These are phyloP conservation scores for Glyphotaelius pellucidus DNA, from an alignment of 2,888 invertebrate genomes.

Conservation along the genomic window DNA sequence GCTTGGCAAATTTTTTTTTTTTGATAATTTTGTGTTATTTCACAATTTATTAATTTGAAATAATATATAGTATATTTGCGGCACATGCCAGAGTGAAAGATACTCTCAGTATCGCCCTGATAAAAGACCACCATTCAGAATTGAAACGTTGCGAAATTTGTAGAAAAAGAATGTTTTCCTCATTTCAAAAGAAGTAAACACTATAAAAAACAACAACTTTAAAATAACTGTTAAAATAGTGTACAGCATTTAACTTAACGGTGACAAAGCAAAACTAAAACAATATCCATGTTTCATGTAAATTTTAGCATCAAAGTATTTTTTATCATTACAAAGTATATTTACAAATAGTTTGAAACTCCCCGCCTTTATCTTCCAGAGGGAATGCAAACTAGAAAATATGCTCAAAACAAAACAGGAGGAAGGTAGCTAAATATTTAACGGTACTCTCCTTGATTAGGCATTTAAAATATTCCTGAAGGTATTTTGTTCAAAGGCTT, in stretches of 20 bases:
- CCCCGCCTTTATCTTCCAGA: not conserved
- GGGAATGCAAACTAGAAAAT: slow-evolving; percentile 25
- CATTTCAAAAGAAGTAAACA: not conserved
- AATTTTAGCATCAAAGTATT: too few species aligned
- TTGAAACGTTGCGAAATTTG: too few species aligned
- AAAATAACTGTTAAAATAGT: not conserved
- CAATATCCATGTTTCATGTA: too few species aligned
- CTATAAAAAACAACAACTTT: not conserved
- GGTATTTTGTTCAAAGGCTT: slow-evolving; percentile 57
- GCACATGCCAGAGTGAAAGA: too few species aligned
- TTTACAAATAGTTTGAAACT: not conserved
- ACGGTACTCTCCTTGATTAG: slow-evolving; percentile 21
- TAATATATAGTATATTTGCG: too few species aligned
- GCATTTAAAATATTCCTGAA: slow-evolving; percentile 54
- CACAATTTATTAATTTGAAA: too few species aligned
- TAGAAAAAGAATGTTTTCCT: not conserved
- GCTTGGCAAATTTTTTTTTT: too few species aligned
- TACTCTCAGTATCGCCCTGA: too few species aligned
- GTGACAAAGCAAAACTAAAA: not conserved
- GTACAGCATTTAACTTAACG: not conserved
- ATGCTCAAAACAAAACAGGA: not conserved
- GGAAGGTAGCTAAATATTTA: slow-evolving; percentile 38
- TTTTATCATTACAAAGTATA: not conserved
- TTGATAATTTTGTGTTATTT: too few species aligned
- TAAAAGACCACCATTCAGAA: too few species aligned